A percentile compares a stretch with the other conserved stretches of the same genome.
phyloP scores from a whole-genome alignment of 35 echinoderm and acorn worm species.

The Nesometra sesokonis region DNA sequence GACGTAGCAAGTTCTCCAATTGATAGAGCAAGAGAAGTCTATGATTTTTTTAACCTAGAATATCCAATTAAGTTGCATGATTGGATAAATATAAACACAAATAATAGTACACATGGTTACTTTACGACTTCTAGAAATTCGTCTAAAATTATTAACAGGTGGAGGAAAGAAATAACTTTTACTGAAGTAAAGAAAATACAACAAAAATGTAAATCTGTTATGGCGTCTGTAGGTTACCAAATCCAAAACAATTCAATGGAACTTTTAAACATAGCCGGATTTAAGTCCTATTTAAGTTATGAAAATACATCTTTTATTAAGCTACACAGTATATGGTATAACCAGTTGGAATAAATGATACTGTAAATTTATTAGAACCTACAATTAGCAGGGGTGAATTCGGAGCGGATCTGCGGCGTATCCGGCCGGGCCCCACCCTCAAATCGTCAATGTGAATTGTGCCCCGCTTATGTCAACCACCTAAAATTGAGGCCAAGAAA shows the following conservation, averaged over 20 bases:
- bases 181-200: slow-evolving; percentile 8
- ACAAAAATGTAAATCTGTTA: not conserved
- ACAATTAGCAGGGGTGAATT: too few species aligned
- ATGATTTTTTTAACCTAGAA: slow-evolving; percentile 15
- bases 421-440: too few species aligned
- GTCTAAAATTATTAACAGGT: not conserved
- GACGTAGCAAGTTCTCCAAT: slow-evolving; percentile 15
- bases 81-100: slow-evolving; percentile 25
- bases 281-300: too few species aligned
- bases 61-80: not conserved
- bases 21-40: slow-evolving; percentile 4
- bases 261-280: not conserved
- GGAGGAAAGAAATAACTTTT: slow-evolving; percentile 27
- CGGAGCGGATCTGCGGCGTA: too few species aligned
- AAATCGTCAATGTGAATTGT: too few species aligned
- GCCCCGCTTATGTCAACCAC: too few species aligned
- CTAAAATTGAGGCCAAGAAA: too few species aligned
- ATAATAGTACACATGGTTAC: not conserved
- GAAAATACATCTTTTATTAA: too few species aligned
- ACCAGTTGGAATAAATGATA: too few species aligned
- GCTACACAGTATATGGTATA: too few species aligned
- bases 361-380: too few species aligned
- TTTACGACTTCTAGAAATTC: slow-evolving; percentile 1
- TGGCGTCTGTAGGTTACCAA: slow-evolving; percentile 11
- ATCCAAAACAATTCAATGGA: not conserved